Percentiles rank a stretch among this genome's conserved stretches.
phyloP scores from a whole-genome alignment of 2,797 vertebrate genomes.

The Urophycis tenuis region DNA sequence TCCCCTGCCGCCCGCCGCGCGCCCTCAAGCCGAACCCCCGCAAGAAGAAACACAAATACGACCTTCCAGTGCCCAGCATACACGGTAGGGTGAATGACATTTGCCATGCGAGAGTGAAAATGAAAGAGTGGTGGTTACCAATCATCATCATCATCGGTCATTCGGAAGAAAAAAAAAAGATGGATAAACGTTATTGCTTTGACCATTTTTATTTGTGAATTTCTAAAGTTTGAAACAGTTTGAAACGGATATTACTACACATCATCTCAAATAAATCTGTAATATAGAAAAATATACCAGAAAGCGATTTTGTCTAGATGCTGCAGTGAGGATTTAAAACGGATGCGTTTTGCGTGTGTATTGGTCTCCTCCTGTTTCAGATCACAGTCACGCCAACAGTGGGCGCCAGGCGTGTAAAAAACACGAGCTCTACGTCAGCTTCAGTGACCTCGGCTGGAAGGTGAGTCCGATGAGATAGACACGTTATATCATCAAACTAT shows the following conservation, averaged over 20 bases:
- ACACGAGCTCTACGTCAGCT: constrained; percentile 94
- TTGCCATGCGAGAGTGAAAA: background rate
- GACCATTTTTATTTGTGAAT: too few species aligned
- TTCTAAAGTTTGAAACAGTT: background rate
- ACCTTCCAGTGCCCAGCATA: constrained; percentile 79
- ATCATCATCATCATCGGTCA: background rate
- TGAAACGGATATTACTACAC: background rate
- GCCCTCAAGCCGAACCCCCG: constrained; percentile 68
- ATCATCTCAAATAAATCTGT: background rate
- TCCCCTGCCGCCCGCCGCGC: constrained; percentile 71
- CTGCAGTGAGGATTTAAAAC: background rate
- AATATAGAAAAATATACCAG: too few species aligned
- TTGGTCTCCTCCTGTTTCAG: constrained; percentile 50
- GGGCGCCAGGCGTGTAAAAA: constrained; percentile 80
- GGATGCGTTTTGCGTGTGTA: background rate
- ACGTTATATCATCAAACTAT: background rate
- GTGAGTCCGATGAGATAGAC: constrained; percentile 51
- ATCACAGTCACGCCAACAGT: constrained; percentile 63
- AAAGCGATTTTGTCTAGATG: background rate
- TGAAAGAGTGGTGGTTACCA: background rate
- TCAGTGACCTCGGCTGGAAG: constrained; percentile 98
- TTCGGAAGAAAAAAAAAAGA: too few species aligned
- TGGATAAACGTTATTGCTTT: too few species aligned
- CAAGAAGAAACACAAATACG: constrained; percentile 74
- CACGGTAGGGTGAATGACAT: constrained; percentile 65